Percentiles rank a stretch among this genome's conserved stretches.
phyloP scores from a whole-genome alignment of 2,113 vertebrate species.

The Hypomesus transpacificus region DNA sequence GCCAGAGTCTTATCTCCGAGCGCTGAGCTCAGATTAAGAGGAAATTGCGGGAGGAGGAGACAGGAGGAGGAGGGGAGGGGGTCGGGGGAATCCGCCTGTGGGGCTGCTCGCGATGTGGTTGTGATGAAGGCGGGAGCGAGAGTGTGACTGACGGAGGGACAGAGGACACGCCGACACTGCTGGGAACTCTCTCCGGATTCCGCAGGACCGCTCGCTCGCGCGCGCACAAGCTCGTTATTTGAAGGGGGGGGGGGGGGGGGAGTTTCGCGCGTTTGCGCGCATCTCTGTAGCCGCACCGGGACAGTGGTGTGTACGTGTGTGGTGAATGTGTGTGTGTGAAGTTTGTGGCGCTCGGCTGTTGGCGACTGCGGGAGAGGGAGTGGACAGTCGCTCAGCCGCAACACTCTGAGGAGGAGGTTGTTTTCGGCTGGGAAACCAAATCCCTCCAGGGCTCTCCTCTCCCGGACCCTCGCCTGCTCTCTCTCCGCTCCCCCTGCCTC shows the following conservation, averaged over 20 bases:
- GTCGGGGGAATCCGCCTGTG: no score
- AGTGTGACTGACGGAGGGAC: slow-evolving; percentile 34
- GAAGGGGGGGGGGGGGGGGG: no score
- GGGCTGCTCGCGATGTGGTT: neutral
- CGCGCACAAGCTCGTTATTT: slow-evolving; percentile 6
- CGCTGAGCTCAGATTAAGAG: slow-evolving; percentile 48
- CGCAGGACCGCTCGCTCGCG: neutral
- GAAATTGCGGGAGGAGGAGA: slow-evolving; percentile 42
- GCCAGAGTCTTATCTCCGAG: slow-evolving; percentile 41
- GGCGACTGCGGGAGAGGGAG: slow-evolving; percentile 12
- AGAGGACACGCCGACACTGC: slow-evolving; percentile 16
- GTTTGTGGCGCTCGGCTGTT: slow-evolving; percentile 23
- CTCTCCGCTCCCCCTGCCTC: neutral
- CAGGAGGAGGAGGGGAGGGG: slow-evolving; percentile 37
- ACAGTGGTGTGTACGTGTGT: neutral
- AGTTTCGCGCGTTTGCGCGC: neutral
- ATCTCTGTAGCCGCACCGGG: slow-evolving; percentile 21
- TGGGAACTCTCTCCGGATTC: slow-evolving; percentile 3
- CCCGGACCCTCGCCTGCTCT: neutral
- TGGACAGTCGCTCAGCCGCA: neutral
- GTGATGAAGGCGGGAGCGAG: slow-evolving; percentile 39
- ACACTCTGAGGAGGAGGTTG: slow-evolving; percentile 34
- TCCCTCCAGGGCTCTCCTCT: slow-evolving; percentile 28
- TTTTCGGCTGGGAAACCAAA: slow-evolving; percentile 18
- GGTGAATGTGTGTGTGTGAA: slow-evolving; percentile 14